Evolutionary conservation across 2,888 invertebrate species (phyloP), one percentile per base, ranked within the genome.

Genomic region (Acholoe squamosa): DNA sequence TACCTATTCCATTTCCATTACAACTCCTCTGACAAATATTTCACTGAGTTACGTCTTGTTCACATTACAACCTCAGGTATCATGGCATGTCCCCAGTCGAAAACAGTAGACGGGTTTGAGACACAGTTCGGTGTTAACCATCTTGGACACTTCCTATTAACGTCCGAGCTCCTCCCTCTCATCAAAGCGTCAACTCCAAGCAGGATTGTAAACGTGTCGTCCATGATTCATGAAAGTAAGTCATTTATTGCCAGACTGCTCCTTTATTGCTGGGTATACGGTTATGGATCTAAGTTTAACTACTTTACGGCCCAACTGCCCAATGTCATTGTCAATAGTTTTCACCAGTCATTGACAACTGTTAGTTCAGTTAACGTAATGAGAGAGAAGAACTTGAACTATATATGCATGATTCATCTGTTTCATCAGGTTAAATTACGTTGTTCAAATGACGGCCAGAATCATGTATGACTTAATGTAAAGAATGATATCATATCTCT

Each of bases 131-230:
- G 91, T n/a, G 91, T 91, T 25, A 93, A 93, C 90, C 92, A 93
- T 90, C 89, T 93, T 10, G 93, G 91, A 67, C 89, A 89, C 25
- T 94, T 95, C 77, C 92, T 95, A 16, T 92, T 95, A 89, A 95
- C 95, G 10, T 93, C 94, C 91, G 92, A 95, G 61, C 91, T 95
- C 77, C 91, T 94, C 88, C 94, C 94, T 89, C 91, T 92, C 56
- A 71, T 95, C 91, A 94, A 94, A 89, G 91, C 91, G 33, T 93
- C 94, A 1, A 92, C 91, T 16, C 93, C 94, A 14, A 92, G 94
- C 54, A 93, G 95, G 22, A 93, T 95, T 51, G 92, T 95, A 43
- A 95, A 94, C 91, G 93, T 94, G 0, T 92, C 94, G 5, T 89
- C 89, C 10, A 22, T 22, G 31, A 56, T 56, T 25, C 56, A 88